Conservation (phyloP, 2,113 vertebrate species). For the Hoplias malabaricus region DNA sequence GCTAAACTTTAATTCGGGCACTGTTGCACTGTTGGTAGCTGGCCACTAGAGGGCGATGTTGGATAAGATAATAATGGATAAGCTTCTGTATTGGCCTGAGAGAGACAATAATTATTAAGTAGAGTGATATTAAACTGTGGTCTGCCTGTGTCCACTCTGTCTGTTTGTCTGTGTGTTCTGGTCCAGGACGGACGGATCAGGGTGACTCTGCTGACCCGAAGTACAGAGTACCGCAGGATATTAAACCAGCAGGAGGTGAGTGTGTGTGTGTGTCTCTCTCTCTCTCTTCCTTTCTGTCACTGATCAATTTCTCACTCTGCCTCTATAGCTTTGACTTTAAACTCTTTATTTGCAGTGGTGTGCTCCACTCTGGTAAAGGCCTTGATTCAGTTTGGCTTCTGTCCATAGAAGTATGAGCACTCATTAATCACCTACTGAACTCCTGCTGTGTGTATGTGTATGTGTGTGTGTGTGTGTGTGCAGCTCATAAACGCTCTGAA, state of each 20-base stretch:
- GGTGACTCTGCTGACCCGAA: slow-evolving; percentile 91
- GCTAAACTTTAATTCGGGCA: too few species aligned
- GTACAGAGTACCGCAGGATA: slow-evolving; percentile 92
- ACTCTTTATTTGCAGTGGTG: slow-evolving; percentile 66
- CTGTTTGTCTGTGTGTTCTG: slow-evolving; percentile 33
- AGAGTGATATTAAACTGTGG: too few species aligned
- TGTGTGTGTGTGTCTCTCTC: slow-evolving; percentile 24
- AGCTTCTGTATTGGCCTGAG: too few species aligned
- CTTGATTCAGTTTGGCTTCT: slow-evolving; percentile 61
- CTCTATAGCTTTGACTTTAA: slow-evolving; percentile 66
- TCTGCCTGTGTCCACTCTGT: too few species aligned
- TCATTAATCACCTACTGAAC: slow-evolving; percentile 60
- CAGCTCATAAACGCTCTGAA: slow-evolving; percentile 92
- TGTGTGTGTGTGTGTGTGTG: slow-evolving; percentile 58
- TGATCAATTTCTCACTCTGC: slow-evolving; percentile 68
- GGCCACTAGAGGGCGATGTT: slow-evolving; percentile 47
- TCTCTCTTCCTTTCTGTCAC: slow-evolving; percentile 33
- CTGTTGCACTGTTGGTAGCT: too few species aligned
- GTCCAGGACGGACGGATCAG: slow-evolving; percentile 87
- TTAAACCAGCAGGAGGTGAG: slow-evolving; percentile 92
- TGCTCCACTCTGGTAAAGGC: slow-evolving; percentile 50
- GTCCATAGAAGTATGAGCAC: slow-evolving; percentile 52
- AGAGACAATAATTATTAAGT: too few species aligned
- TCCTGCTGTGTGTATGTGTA: slow-evolving; percentile 50
- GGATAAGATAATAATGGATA: slow-evolving; percentile 15